Evolutionary conservation across 2,113 vertebrate genomes (phyloP).

Genomic region (Rattus rattus): DNA sequence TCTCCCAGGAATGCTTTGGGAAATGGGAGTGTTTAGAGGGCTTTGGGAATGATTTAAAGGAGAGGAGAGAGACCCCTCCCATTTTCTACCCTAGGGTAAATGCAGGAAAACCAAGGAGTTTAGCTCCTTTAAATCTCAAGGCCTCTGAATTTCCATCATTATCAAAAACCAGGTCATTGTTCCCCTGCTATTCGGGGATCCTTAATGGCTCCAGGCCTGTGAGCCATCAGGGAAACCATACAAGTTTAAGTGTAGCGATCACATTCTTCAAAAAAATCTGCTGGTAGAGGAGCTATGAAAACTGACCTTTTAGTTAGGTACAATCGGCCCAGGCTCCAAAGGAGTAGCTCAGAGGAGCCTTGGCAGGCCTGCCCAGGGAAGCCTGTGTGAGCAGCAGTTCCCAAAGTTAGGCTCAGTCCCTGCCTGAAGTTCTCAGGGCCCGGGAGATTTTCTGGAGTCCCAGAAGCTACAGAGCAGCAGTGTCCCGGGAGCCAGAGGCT

Average conservation of each 20-base stretch:
- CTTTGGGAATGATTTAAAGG: neutral
- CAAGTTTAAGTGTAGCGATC: neutral
- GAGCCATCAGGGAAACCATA: neutral
- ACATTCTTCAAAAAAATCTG: neutral
- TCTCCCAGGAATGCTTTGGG: neutral
- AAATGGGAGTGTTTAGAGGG: neutral
- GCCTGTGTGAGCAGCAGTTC: rapidly evolving
- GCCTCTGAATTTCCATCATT: slow-evolving; percentile 79
- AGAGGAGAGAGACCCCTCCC: neutral
- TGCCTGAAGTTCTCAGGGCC: neutral
- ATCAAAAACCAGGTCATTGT: slow-evolving; percentile 8
- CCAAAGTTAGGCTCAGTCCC: neutral
- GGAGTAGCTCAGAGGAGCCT: too few relatives aligned
- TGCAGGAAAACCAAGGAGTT: slow-evolving; percentile 86
- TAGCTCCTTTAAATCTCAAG: slow-evolving; percentile 82
- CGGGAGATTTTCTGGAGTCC: neutral
- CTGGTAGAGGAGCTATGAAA: neutral
- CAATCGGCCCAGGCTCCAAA: neutral
- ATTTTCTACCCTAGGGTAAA: slow-evolving; percentile 78
- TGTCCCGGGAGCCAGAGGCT: neutral
- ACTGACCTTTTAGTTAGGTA: neutral
- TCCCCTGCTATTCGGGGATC: neutral
- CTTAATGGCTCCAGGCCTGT: neutral
- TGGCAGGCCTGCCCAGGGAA: neutral
- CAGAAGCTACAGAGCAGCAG: neutral